Base-by-base conservation (phyloP, 2,797 vertebrate genomes). In the Amniataba percoides region DNA sequence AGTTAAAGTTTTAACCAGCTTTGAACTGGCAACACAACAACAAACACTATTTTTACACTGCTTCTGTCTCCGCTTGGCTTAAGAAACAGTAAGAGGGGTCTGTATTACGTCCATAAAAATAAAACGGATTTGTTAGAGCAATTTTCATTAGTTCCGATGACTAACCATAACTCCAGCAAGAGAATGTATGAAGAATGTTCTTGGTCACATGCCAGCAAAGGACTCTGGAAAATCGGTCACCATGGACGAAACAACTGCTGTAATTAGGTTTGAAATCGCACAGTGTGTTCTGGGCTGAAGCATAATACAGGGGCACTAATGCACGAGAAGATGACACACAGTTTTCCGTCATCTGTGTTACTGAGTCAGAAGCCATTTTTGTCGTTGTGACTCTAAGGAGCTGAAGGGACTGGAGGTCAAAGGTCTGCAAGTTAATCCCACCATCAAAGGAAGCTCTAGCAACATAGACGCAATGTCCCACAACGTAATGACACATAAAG, bases 381-480 rank as follows among this genome's bases (percentile, higher is more conserved):
- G 53, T 66, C 70, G 57, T 27, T 25, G 68, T 87, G 85, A 87
- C 85, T 71, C 66, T 40, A 42, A 64, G 5, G 60, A 39, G 25
- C 39, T 61, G 36, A 65, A 95, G 64, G 93, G 93, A 83, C 95
- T 91, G 95, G 46, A 45, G 77, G 83, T 90, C 68, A 88, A 88
- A 89, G 75, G 82, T 86, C 71, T 40, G 42, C 49, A 13, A 49
- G 61, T 67, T 25, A 75, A 82, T 59, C 7, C 43, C 40, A 52
- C 57, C 42, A n/a, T 56, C 18, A 72, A 66, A 62, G 43, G 46
- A 64, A 67, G 51, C 19, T 69, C 21, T 60, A 64, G 42, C 56
- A 34, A 78, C 60, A 77, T 48, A 49, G 53, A 42, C 1, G 9
- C 56, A 36, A 36, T 8, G 34, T 79, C 14, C 15, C n/a, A 31